Conservation (phyloP, 2,888 invertebrate genomes). For the Pachymerium ferrugineum region DNA sequence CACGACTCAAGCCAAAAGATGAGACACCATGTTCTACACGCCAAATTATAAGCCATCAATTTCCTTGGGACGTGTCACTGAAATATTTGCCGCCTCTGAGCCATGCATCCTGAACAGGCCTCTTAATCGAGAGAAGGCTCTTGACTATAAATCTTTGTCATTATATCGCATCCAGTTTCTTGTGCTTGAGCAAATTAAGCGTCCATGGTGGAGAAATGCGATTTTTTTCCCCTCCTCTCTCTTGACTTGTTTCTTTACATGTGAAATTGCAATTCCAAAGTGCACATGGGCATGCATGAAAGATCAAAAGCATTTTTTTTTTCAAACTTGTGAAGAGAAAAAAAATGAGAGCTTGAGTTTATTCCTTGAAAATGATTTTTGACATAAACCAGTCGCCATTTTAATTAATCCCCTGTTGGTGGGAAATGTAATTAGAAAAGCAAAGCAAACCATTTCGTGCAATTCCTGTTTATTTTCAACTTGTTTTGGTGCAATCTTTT, state of each 20-base stretch:
- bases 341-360: background rate
- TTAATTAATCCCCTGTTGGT: conserved; percentile 5
- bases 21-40: background rate
- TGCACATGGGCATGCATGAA: conserved; percentile 7
- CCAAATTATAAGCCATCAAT: conserved; percentile 20
- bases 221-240: background rate
- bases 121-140: conserved; percentile 19
- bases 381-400: conserved; percentile 7
- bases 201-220: background rate
- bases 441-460: background rate
- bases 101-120: conserved; percentile 14
- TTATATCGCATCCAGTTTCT: conserved; percentile 11
- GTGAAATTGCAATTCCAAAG: conserved; percentile 7
- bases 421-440: background rate
- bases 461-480: background rate
- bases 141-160: conserved; percentile 23
- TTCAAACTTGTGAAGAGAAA: background rate
- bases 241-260: background rate
- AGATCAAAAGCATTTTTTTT: background rate
- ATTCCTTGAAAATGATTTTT: background rate
- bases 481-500: background rate
- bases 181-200: background rate
- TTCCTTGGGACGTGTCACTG: background rate
- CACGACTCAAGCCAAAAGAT: background rate
- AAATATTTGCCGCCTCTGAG: conserved; percentile 27